A percentile compares a stretch with the other conserved stretches of the same genome.
phyloP scores from a whole-genome alignment of 2,113 vertebrate species.

The Peromyscus californicus region DNA sequence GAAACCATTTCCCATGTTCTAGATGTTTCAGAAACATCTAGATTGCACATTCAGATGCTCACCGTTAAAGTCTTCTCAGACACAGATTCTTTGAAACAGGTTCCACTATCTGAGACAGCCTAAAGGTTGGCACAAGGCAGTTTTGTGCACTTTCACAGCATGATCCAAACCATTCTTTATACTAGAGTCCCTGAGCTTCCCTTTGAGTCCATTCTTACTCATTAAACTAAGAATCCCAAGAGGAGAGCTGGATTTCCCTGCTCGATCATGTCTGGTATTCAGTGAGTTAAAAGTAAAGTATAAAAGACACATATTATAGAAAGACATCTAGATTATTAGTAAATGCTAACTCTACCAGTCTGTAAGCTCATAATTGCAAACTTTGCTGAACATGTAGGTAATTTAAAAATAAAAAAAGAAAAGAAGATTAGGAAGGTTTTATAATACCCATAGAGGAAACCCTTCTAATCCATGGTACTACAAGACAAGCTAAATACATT shows the following conservation, averaged over 20 bases:
- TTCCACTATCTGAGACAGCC: too few species aligned
- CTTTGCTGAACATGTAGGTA: neutral
- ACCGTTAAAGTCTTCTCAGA: neutral
- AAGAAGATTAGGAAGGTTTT: neutral
- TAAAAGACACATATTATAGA: neutral
- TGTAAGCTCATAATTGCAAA: neutral
- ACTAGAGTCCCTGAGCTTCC: neutral
- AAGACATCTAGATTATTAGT: neutral
- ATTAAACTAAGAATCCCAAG: too few species aligned
- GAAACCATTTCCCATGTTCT: neutral
- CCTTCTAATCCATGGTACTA: neutral
- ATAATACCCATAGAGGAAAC: neutral
- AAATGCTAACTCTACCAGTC: neutral
- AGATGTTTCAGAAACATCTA: neutral
- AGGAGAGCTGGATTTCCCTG: neutral
- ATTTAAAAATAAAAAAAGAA: neutral
- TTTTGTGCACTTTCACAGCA: neutral
- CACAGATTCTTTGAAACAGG: neutral
- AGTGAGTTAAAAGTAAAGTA: neutral
- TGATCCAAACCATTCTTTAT: neutral
- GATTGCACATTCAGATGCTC: neutral
- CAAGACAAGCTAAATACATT: neutral
- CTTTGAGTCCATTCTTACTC: neutral
- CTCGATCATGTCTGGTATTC: neutral
- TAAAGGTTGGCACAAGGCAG: neutral